Evolutionary conservation across 2,888 invertebrate species (phyloP).

Genomic region (Rhopalosiphum nymphaeae): DNA sequence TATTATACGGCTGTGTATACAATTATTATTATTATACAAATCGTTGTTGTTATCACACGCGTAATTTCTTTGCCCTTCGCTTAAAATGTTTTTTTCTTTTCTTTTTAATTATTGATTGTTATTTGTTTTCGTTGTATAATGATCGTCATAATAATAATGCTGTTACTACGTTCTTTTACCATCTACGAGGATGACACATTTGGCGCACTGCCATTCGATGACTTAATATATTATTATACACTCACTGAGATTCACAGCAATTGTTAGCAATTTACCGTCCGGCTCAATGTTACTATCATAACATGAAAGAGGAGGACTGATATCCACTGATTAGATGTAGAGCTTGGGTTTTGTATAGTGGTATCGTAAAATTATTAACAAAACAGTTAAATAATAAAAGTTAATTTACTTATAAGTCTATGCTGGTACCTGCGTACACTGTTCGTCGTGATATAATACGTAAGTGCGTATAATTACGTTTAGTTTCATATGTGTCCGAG

Average conservation of each 20-base stretch:
- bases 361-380: neutral
- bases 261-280: neutral
- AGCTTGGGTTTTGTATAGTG: neutral
- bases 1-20: neutral
- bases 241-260: neutral
- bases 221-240: neutral
- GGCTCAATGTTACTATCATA: neutral
- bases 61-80: constrained; percentile 12
- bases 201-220: neutral
- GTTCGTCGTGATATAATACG: neutral
- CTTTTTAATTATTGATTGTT: neutral
- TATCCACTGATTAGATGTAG: neutral
- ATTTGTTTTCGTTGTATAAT: constrained; percentile 31
- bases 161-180: neutral
- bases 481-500: neutral
- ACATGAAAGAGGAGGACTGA: neutral
- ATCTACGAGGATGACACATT: constrained; percentile 3
- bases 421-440: neutral
- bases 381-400: neutral
- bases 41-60: constrained; percentile 4
- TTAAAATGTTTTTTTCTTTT: constrained; percentile 16
- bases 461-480: neutral
- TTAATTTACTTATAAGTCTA: neutral
- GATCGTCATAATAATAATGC: neutral
- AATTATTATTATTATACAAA: constrained; percentile 3